phyloP scores from a whole-genome alignment of 2,113 vertebrate genomes.

The Xenus cinereus region DNA sequence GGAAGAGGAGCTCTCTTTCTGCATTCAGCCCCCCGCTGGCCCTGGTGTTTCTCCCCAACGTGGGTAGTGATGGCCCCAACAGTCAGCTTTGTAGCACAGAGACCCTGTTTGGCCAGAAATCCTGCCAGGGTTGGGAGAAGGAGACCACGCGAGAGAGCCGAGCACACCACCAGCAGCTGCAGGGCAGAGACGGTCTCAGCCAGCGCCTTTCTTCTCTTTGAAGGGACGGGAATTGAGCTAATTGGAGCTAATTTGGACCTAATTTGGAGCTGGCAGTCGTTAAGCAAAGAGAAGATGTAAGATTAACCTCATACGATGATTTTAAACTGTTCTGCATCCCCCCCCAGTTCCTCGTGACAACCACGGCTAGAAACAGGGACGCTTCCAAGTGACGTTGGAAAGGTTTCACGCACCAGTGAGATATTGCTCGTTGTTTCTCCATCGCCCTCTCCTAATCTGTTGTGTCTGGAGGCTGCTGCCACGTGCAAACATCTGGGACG shows the following conservation, averaged over 20 bases:
- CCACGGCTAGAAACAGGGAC: background rate
- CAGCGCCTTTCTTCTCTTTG: background rate
- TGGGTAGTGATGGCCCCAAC: background rate
- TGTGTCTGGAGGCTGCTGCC: background rate
- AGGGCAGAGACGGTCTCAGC: background rate
- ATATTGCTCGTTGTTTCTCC: background rate
- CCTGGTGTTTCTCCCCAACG: background rate
- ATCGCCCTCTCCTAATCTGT: background rate
- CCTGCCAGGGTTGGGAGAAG: background rate
- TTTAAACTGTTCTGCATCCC: background rate
- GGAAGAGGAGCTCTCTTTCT: background rate
- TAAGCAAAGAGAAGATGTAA: background rate
- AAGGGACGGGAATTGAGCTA: background rate
- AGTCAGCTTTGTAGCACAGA: background rate
- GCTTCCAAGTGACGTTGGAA: background rate
- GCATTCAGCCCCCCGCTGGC: background rate
- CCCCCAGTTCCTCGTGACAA: background rate
- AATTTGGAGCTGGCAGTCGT: background rate
- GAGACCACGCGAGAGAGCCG: background rate
- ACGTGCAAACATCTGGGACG: constrained; percentile 46
- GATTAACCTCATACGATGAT: background rate
- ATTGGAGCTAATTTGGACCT: background rate
- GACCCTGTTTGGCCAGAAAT: background rate
- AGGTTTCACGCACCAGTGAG: background rate
- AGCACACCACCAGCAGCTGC: background rate